Evolutionary conservation across 2,888 invertebrate genomes (phyloP).

Genomic region (Anagyrus pseudococci): DNA sequence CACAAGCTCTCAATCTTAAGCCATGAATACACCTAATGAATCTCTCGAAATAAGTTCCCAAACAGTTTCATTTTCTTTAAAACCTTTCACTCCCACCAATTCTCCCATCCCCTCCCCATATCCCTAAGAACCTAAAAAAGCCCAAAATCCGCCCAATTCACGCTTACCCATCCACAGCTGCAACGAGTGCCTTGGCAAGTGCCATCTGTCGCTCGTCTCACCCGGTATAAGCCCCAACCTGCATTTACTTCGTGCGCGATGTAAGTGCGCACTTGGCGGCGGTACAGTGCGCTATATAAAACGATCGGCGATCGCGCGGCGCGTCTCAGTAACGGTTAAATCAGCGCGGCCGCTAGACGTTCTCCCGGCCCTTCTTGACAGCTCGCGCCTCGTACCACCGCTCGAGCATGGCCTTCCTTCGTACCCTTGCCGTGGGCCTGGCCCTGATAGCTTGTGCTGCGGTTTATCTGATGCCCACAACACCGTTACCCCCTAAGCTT

Average conservation of each 20-base stretch:
- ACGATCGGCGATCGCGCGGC: neutral
- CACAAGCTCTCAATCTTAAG: too few species aligned
- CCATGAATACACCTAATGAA: too few species aligned
- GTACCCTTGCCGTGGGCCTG: neutral
- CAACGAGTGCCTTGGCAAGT: too few species aligned
- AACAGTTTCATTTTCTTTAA: too few species aligned
- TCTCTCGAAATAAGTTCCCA: too few species aligned
- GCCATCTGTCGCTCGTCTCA: too few species aligned
- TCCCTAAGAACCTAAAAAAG: too few species aligned
- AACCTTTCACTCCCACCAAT: neutral
- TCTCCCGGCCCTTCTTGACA: neutral
- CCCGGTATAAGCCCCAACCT: too few species aligned
- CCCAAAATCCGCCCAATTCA: too few species aligned
- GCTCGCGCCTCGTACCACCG: neutral
- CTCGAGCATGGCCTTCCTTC: neutral
- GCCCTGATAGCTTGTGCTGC: neutral
- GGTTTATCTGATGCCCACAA: slow-evolving; percentile 5
- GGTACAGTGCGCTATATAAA: slow-evolving; percentile 14
- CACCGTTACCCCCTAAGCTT: slow-evolving; percentile 24
- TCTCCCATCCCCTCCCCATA: neutral
- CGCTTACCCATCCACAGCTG: too few species aligned
- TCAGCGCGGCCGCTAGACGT: neutral
- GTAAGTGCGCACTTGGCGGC: too few species aligned
- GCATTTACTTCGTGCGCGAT: too few species aligned
- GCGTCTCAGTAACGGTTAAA: slow-evolving; percentile 14